Evolutionary conservation across 2,888 invertebrate species (phyloP), one percentile per base, ranked within the genome.

Genomic region (Pammene aurita): DNA sequence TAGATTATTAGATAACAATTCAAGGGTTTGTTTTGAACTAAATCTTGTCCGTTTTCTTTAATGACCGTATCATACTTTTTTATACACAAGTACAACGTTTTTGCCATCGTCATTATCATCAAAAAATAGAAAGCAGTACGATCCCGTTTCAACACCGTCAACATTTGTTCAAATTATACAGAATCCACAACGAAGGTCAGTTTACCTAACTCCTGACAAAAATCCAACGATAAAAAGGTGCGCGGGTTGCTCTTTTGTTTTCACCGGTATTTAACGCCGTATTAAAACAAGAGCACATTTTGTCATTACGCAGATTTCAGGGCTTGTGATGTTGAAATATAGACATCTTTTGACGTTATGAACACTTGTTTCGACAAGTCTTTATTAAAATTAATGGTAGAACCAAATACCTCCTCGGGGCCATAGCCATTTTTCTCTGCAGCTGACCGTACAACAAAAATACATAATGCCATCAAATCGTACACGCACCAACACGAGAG

Each of bases 111-210:
- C n/a, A 14, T 58, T 44, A 44, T 60, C 34, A 50, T 50, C 61
- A 50, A 41, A 50, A 50, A 50, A 35, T 61, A 35, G 48, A 16
- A 62, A 38, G 18, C 50, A 18, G n/a, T 16, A 62, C 34, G 9
- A 48, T 48, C 18, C 48, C 34, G 44, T 18, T 67, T 46, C 18
- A 34, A 48, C 61, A 35, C 16, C 10, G 50, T 18, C 34, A 66
- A 57, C 35, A 57, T 67, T 67, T 67, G 42, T 56, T 62, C 34
- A 56, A 57, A 63, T 67, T 63, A 67, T 48, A 62, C 62, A 42
- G 16, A 67, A 67, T 57, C 48, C 13, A 48, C 26, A 16, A 50
- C 35, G 42, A 44, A 62, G 41, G 14, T 41, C 61, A 62, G 13
- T 56, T 63, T 42, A 62, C 41, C 55, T 14, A 54, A 44, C 11